These are phyloP conservation scores for Austrofundulus limnaeus DNA, from an alignment of 2,113 vertebrate genomes.

Conservation along the genomic window DNA sequence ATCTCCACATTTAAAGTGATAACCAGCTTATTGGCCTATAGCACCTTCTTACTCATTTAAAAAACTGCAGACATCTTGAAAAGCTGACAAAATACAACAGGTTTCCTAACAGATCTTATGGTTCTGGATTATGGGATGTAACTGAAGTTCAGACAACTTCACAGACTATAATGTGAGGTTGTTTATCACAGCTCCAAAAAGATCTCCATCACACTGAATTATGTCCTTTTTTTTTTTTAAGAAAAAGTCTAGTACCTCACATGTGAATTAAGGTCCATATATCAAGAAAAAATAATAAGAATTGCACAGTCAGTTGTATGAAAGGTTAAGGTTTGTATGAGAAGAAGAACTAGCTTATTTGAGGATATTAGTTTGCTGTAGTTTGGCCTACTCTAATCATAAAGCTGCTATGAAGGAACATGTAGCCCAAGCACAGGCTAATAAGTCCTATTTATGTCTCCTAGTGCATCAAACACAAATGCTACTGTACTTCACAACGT, in stretches of 20 bases:
- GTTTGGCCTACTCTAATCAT: conserved; percentile 49
- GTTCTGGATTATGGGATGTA: conserved; percentile 14
- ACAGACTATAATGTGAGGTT: too few relatives aligned
- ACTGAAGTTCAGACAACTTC: too few relatives aligned
- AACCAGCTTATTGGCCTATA: conserved; percentile 53
- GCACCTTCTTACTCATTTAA: conserved; percentile 47
- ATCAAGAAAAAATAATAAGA: conserved; percentile 38
- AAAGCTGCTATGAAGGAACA: conserved; percentile 46
- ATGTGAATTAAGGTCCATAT: conserved; percentile 48
- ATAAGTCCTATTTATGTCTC: conserved; percentile 52
- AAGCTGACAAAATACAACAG: conserved; percentile 4
- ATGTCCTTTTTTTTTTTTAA: too few relatives aligned
- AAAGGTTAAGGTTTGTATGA: conserved; percentile 7
- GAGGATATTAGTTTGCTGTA: conserved; percentile 43
- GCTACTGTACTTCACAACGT: conserved; percentile 66
- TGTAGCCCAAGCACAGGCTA: conserved; percentile 34
- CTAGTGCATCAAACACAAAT: conserved; percentile 61
- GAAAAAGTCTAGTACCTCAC: conserved; percentile 44
- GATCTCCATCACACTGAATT: conserved; percentile 3
- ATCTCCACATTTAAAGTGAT: conserved; percentile 56
- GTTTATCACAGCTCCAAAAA: conserved; percentile 9
- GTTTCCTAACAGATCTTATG: conserved; percentile 19
- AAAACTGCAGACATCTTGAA: conserved; percentile 10
- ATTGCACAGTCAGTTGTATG: conserved; percentile 53
- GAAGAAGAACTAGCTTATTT: conserved; percentile 39